Base-by-base conservation (phyloP, 2,113 vertebrate genomes). In the Beaufortia kweichowensis region DNA sequence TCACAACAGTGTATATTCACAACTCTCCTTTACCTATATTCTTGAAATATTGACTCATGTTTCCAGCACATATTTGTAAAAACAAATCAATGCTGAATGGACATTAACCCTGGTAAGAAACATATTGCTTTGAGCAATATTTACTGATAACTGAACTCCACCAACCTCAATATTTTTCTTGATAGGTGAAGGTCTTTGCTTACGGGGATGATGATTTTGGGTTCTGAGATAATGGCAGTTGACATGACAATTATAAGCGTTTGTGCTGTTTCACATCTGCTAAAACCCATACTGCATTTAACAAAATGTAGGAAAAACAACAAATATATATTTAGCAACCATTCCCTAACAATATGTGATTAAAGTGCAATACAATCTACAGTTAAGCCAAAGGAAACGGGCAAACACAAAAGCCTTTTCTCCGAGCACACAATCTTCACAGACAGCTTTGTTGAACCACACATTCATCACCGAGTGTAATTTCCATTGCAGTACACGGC, bases 341-440 rank as follows among this genome's bases (percentile, higher is more conserved):
- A 48, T 14, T 48, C 35, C n/a, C 8, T 39, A 39, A 39, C 9
- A 1, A 35, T 64, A 46, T 72, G 46, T 75, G 19, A 78, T 69
- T 43, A 50, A 64, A 28, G 59, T 46, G 62, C 23, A 56, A 62
- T 41, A 65, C 65, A 77, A 67, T 79, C 43, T 19, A 21, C 41
- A 70, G 50, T 79, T 67, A 56, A 56, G 31, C 50, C 3, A 60
- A 56, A 15, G 41, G 69, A 68, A 68, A 23, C 48, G 50, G 65
- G 26, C 28, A 50, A 70, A 70, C 43, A 74, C 46, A 71, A 55
- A 60, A 43, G 68, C 59, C 81, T 83, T 85, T 72, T 63, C 50
- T 43, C 50, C 17, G 26, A 61, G 50, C 75, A 78, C 83, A 74
- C 81, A 81, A 78, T 76, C 72, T 50, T 73, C 72, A 81, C 21